Evolutionary conservation across 2,888 invertebrate species (phyloP).

Genomic region (Pammene aurita): DNA sequence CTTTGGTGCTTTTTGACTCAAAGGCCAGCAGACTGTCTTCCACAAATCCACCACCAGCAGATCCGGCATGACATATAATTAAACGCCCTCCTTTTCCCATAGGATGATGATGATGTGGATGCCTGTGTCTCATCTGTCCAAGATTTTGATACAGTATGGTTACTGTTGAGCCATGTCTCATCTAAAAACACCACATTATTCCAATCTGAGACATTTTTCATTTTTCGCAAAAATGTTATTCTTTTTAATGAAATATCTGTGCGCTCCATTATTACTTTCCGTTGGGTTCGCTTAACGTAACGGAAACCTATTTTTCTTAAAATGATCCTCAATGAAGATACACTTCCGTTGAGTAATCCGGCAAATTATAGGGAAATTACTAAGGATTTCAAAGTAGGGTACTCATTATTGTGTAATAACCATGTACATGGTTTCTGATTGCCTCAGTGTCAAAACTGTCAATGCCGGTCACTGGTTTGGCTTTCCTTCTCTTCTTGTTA

Average conservation of each 20-base stretch:
- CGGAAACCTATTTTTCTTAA: not conserved
- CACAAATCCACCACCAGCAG: conserved; percentile 4
- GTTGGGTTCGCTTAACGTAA: not conserved
- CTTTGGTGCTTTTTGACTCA: conserved; percentile 1
- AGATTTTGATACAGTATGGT: no score
- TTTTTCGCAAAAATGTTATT: not conserved
- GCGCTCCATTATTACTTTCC: not conserved
- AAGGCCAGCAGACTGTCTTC: not conserved
- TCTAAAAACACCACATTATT: not conserved
- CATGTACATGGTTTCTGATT: not conserved
- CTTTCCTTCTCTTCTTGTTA: not conserved
- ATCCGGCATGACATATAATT: no score
- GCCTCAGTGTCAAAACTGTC: not conserved
- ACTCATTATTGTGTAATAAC: not conserved
- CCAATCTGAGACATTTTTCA: not conserved
- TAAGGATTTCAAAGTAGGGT: conserved; percentile 1
- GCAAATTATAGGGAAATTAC: not conserved
- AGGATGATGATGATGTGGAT: no score
- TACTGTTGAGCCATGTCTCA: conserved; percentile 5
- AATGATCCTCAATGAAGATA: not conserved
- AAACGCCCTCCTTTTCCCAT: no score
- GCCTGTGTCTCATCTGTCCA: no score
- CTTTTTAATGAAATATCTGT: no score
- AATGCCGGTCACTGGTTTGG: not conserved
- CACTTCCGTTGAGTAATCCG: not conserved